Conservation (phyloP, 2,888 invertebrate genomes). For the Patella ulyssiponensis region DNA sequence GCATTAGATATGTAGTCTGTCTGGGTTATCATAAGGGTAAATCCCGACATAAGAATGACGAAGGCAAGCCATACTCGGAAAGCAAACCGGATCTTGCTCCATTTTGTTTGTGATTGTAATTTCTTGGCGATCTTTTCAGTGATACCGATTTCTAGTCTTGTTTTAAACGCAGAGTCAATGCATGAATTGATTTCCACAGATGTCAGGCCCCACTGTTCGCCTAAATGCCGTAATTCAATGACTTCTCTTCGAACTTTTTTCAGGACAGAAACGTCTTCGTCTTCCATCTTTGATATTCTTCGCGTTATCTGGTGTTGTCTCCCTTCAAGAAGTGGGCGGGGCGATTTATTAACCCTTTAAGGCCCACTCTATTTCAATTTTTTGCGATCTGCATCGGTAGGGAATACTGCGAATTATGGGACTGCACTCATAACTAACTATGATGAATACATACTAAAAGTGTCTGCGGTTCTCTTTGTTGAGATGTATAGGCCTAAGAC, state of each 20-base stretch:
- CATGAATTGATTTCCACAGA: neutral
- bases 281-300: neutral
- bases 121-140: constrained; percentile 5
- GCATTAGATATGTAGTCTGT: neutral
- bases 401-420: too few species aligned
- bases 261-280: neutral
- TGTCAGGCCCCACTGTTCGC: neutral
- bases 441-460: too few species aligned
- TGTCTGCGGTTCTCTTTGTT: too few species aligned
- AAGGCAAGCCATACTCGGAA: neutral
- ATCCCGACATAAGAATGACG: neutral
- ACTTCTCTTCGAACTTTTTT: neutral
- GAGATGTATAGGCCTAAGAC: too few species aligned
- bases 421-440: too few species aligned
- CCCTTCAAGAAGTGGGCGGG: neutral
- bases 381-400: too few species aligned
- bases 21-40: neutral
- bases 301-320: neutral
- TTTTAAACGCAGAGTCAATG: neutral
- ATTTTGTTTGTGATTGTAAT: neutral
- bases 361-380: too few species aligned
- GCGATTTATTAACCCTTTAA: too few species aligned
- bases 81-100: constrained; percentile 8
- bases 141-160: neutral
- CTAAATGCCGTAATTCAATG: neutral